Evolutionary conservation across 2,888 invertebrate species (phyloP).

Genomic region (Scrobipalpa atriplicella): DNA sequence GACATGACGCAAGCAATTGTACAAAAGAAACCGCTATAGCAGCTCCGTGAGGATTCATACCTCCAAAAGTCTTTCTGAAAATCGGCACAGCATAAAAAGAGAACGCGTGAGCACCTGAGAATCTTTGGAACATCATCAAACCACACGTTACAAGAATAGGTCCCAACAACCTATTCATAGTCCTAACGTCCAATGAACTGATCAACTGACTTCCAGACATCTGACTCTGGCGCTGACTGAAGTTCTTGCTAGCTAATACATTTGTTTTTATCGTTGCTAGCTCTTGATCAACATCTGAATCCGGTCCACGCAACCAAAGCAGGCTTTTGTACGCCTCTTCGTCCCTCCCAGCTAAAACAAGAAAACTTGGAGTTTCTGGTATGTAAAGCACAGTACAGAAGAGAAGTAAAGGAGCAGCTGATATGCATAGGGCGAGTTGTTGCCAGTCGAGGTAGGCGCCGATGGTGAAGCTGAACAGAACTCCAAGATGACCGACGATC

Average conservation of each 20-base stretch:
- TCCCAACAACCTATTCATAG: constrained; percentile 80
- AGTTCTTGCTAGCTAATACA: constrained; percentile 82
- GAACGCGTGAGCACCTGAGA: constrained; percentile 92
- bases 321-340: constrained; percentile 85
- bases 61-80: constrained; percentile 91
- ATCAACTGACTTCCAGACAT: constrained; percentile 71
- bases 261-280: constrained; percentile 87
- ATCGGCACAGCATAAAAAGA: constrained; percentile 94
- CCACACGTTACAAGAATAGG: constrained; percentile 93
- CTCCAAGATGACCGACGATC: constrained; percentile 92
- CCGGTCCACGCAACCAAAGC: constrained; percentile 91
- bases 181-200: constrained; percentile 69
- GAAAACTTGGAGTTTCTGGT: constrained; percentile 95
- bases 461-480: constrained; percentile 91
- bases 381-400: constrained; percentile 90
- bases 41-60: constrained; percentile 91
- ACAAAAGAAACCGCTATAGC: constrained; percentile 94
- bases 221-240: constrained; percentile 74
- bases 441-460: constrained; percentile 94
- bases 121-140: constrained; percentile 94
- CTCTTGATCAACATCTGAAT: constrained; percentile 90
- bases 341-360: constrained; percentile 89
- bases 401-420: constrained; percentile 89
- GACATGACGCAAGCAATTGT: constrained; percentile 91
- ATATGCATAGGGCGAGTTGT: constrained; percentile 90